A percentile compares a stretch with the other conserved stretches of the same genome.
phyloP scores from a whole-genome alignment of 2,888 invertebrate genomes.

The Pemphredon lugubris region DNA sequence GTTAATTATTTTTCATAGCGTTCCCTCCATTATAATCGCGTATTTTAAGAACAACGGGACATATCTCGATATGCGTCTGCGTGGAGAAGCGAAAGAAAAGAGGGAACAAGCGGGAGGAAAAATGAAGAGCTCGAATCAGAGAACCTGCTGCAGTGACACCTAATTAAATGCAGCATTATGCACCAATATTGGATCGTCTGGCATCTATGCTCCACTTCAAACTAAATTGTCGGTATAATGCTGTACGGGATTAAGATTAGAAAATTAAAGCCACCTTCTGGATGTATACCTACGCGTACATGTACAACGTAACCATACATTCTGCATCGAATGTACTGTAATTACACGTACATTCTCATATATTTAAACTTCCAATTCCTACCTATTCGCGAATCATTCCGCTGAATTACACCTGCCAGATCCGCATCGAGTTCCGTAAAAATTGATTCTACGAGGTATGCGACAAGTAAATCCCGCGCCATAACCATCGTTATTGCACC shows the following conservation, averaged over 20 bases:
- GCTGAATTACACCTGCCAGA: conserved; percentile 25
- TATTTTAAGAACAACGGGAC: background rate
- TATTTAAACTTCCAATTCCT: conserved; percentile 29
- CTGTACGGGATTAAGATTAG: conserved; percentile 35
- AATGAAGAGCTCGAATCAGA: conserved; percentile 15
- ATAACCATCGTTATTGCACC: no score
- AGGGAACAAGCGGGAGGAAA: no score
- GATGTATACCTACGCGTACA: conserved; percentile 14
- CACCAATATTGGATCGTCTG: conserved; percentile 53
- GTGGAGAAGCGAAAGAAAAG: background rate
- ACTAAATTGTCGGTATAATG: conserved; percentile 31
- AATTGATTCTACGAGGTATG: no score
- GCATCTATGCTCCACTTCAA: conserved; percentile 23
- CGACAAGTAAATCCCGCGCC: no score
- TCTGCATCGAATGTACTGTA: conserved; percentile 38
- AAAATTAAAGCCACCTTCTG: conserved; percentile 34
- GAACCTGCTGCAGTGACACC: conserved; percentile 49
- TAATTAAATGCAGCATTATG: conserved; percentile 63
- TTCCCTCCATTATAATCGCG: no score
- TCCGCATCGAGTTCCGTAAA: no score
- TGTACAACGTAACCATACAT: conserved; percentile 37
- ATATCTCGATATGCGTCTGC: background rate
- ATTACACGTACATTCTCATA: conserved; percentile 30
- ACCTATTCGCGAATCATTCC: conserved; percentile 25
- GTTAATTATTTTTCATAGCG: no score